A percentile compares a stretch with the other conserved stretches of the same genome.
Evolutionary conservation across 2,797 vertebrate species (phyloP).

Genomic region (Sandelia bainsii): DNA sequence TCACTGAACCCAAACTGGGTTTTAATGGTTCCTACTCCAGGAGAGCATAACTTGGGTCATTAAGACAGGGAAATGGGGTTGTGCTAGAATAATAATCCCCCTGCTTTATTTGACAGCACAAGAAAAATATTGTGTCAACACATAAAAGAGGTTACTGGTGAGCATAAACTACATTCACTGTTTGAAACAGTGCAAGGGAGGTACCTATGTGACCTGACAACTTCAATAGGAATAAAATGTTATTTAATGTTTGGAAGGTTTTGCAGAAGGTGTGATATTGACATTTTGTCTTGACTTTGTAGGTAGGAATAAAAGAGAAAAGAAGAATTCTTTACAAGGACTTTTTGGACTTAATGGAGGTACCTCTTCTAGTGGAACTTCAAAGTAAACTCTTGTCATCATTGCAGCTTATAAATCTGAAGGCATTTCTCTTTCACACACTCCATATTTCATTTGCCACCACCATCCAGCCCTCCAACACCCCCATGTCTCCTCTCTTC

Average conservation of each 20-base stretch:
- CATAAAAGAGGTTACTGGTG: constrained; percentile 72
- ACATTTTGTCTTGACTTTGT: constrained; percentile 39
- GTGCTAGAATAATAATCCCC: constrained; percentile 78
- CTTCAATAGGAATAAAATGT: constrained; percentile 40
- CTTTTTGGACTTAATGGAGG: constrained; percentile 4
- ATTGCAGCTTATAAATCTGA: constrained; percentile 65
- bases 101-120: constrained; percentile 82
- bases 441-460: constrained; percentile 61
- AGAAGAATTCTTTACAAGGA: constrained; percentile 13
- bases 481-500: constrained; percentile 39
- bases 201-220: constrained; percentile 41
- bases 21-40: constrained; percentile 73
- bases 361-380: constrained; percentile 46
- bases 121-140: constrained; percentile 83
- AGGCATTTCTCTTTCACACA: constrained; percentile 68
- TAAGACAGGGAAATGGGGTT: constrained; percentile 78
- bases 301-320: constrained; percentile 9
- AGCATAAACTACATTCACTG: constrained; percentile 74
- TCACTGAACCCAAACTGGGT: constrained; percentile 74
- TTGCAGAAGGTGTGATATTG: constrained; percentile 37
- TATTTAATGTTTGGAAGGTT: constrained; percentile 38
- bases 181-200: constrained; percentile 33
- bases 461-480: constrained; percentile 39
- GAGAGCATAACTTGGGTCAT: constrained; percentile 74
- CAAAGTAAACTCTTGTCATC: constrained; percentile 69